Base-by-base conservation (phyloP, 1,140 invertebrate genomes). In the Drosophila aff. region DNA sequence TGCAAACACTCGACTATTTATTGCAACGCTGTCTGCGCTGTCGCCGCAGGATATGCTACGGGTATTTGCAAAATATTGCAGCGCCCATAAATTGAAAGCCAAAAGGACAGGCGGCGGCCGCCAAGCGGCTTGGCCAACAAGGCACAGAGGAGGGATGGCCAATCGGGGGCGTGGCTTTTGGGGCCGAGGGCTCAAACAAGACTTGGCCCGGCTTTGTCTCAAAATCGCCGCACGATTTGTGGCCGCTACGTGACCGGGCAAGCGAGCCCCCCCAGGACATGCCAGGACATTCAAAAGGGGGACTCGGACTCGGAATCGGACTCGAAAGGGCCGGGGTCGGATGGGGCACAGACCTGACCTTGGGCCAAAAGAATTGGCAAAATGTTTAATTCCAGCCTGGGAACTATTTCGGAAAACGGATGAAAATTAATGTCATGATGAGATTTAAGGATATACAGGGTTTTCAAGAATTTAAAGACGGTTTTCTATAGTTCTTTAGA, bases 1-100 rank as follows among this genome's bases (percentile, higher is more conserved):
- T 23, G 44, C 59, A 41, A 79, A 66, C 82, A 76, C 79, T 79
- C 69, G 77, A 75, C 66, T 91, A 89, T 90, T 89, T 90, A 89
- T 89, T 89, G 85, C 86, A 90, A 57, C 81, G 66, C 81, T 91
- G 85, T 85, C 83, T 79, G 79, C 57, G 68, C 66, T 87, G 84
- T 81, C 85, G 86, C 85, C 85, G 82, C 85, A 89, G 85, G 85
- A 89, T 90, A 90, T 90, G 79, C 85, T 76, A 89, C 61, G 82
- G 85, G 84, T 89, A 85, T 89, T 89, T 89, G 85, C 85, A 90
- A 89, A 89, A 89, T 89, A 89, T 89, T 89, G 85, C 85, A 90
- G 79, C 82, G 71, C 77, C 85, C 84, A 89, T 89, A 89, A 89
- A 89, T 89, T 90, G 78, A 81, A 78, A 40, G 26, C 73, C 83